Conservation (phyloP, 2,888 invertebrate genomes). For the Cylloceria caligata region DNA sequence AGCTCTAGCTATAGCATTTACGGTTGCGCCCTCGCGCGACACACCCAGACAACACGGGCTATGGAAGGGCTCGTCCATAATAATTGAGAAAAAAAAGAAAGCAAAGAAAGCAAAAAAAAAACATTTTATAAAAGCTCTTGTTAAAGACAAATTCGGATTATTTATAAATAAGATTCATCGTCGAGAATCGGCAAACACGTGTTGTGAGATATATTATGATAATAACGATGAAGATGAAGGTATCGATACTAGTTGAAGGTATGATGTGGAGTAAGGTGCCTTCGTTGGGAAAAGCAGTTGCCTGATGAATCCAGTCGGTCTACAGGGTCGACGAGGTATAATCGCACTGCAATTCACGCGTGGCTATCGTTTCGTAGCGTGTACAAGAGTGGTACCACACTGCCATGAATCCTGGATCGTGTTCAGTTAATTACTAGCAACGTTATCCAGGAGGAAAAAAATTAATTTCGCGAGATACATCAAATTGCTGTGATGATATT, state of each 20-base stretch:
- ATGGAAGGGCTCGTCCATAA: constrained; percentile 77
- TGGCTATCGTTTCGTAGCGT: constrained; percentile 71
- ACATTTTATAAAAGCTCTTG: constrained; percentile 68
- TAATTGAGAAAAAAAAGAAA: constrained; percentile 28
- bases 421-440: not conserved
- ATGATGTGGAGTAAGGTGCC: not conserved
- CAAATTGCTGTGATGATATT: constrained; percentile 81
- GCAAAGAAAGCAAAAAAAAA: not conserved
- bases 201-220: constrained; percentile 73
- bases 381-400: constrained; percentile 71
- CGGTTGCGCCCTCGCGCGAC: constrained; percentile 13
- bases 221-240: constrained; percentile 66
- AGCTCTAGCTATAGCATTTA: constrained; percentile 40
- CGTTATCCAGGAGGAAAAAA: not conserved
- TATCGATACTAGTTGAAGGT: constrained; percentile 5
- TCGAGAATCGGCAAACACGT: constrained; percentile 29
- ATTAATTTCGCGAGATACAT: constrained; percentile 75
- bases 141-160: constrained; percentile 67
- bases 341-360: not conserved
- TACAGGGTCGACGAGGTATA: constrained; percentile 7
- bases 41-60: constrained; percentile 77
- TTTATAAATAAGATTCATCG: constrained; percentile 32
- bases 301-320: not conserved
- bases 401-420: constrained; percentile 70
- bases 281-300: constrained; percentile 8